phyloP scores from a whole-genome alignment of 2,888 invertebrate genomes.

The Synanthedon myopaeformis region DNA sequence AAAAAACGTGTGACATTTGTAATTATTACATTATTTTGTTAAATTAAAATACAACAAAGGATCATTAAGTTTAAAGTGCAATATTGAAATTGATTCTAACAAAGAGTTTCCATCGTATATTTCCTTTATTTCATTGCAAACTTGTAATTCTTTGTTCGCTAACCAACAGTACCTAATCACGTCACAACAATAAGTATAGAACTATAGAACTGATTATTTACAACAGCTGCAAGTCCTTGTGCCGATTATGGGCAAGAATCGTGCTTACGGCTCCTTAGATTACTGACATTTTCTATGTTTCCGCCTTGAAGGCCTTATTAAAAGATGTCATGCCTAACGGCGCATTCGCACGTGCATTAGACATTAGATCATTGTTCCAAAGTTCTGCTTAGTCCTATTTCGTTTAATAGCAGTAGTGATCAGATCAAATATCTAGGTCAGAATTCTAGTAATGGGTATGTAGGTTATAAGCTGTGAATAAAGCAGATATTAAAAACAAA shows the following conservation, averaged over 20 bases:
- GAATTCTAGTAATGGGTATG: slow-evolving; percentile 3
- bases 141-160: slow-evolving; percentile 56
- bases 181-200: slow-evolving; percentile 59
- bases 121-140: slow-evolving; percentile 13
- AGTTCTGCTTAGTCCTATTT: slow-evolving; percentile 6
- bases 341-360: slow-evolving; percentile 37
- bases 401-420: not conserved
- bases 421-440: slow-evolving; percentile 1
- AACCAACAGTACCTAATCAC: slow-evolving; percentile 42
- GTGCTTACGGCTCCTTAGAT: slow-evolving; percentile 56
- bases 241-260: slow-evolving; percentile 66
- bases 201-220: slow-evolving; percentile 56
- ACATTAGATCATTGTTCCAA: slow-evolving; percentile 24
- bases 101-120: slow-evolving; percentile 19
- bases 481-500: no score
- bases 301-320: slow-evolving; percentile 60
- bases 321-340: slow-evolving; percentile 48
- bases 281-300: slow-evolving; percentile 67
- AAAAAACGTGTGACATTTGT: no score
- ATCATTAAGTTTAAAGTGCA: no score
- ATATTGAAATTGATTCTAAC: slow-evolving; percentile 11
- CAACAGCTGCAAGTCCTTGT: slow-evolving; percentile 67
- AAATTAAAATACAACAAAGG: no score
- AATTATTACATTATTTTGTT: no score
- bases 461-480: not conserved